Percentiles rank a stretch among this genome's conserved stretches.
phyloP scores from a whole-genome alignment of 1,140 invertebrate genomes.

The Eulimnadia texana region DNA sequence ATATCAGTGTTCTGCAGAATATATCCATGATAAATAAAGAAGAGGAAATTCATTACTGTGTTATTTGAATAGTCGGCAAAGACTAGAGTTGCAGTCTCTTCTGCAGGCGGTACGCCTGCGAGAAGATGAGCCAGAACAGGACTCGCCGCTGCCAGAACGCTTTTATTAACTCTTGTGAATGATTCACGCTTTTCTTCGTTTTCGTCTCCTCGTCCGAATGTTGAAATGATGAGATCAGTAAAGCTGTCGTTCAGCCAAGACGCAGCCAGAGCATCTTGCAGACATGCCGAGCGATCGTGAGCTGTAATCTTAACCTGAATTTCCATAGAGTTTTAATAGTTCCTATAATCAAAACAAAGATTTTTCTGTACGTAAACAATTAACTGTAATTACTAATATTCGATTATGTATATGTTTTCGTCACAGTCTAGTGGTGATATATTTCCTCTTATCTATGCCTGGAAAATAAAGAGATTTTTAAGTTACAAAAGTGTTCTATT shows the following conservation, averaged over 20 bases:
- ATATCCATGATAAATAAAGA: neutral
- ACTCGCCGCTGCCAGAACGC: conserved; percentile 3
- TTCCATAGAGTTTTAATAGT: too few relatives aligned
- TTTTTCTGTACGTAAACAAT: too few relatives aligned
- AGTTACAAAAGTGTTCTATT: too few relatives aligned
- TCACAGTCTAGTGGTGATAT: too few relatives aligned
- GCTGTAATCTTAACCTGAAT: neutral
- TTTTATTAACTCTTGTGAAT: neutral
- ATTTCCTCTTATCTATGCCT: too few relatives aligned
- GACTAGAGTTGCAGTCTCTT: neutral
- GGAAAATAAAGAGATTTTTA: too few relatives aligned
- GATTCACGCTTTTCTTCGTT: neutral
- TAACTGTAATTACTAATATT: too few relatives aligned
- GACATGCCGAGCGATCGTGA: neutral
- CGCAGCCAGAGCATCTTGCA: neutral
- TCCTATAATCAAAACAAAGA: too few relatives aligned
- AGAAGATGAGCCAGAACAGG: neutral
- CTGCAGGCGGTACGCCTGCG: neutral
- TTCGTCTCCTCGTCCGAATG: neutral
- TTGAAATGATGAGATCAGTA: neutral
- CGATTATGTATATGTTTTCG: too few relatives aligned
- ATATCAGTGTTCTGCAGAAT: neutral
- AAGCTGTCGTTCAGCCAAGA: neutral
- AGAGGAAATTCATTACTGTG: neutral
- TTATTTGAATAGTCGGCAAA: neutral